Conservation (phyloP, 2,888 invertebrate species). For the Rhopalosiphum nymphaeae region DNA sequence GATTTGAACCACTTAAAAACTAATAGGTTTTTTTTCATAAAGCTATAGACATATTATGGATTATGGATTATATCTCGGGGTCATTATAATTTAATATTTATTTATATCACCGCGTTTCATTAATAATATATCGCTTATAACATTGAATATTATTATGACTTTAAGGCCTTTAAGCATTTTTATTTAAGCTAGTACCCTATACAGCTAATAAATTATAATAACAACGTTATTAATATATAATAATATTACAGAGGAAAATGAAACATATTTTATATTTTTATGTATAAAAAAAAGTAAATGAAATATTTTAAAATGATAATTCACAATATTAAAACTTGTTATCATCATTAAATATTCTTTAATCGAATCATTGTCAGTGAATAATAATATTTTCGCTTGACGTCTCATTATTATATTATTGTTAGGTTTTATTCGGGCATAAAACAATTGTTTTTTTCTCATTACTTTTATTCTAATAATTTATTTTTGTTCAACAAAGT, state of each 20-base stretch:
- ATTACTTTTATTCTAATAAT: background rate
- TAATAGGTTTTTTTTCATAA: background rate
- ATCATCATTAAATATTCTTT: background rate
- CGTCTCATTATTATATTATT: slow-evolving; percentile 3
- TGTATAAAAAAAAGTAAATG: background rate
- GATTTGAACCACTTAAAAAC: background rate
- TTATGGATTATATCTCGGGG: background rate
- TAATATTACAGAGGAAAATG: background rate
- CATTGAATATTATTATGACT: background rate
- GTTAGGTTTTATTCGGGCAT: background rate
- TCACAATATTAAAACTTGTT: background rate
- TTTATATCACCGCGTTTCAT: background rate
- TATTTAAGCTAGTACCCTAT: background rate
- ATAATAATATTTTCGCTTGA: background rate
- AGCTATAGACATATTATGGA: background rate
- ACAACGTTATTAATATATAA: background rate
- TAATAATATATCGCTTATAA: background rate
- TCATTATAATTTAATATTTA: slow-evolving; percentile 4
- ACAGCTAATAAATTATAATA: background rate
- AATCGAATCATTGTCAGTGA: background rate
- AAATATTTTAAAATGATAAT: background rate
- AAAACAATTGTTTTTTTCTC: background rate
- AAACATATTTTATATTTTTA: background rate
- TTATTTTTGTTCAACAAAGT: background rate
- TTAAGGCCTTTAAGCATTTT: background rate